These are phyloP conservation scores for Oryctes rhinoceros DNA, from an alignment of 1,140 invertebrate genomes.

Conservation along the genomic window DNA sequence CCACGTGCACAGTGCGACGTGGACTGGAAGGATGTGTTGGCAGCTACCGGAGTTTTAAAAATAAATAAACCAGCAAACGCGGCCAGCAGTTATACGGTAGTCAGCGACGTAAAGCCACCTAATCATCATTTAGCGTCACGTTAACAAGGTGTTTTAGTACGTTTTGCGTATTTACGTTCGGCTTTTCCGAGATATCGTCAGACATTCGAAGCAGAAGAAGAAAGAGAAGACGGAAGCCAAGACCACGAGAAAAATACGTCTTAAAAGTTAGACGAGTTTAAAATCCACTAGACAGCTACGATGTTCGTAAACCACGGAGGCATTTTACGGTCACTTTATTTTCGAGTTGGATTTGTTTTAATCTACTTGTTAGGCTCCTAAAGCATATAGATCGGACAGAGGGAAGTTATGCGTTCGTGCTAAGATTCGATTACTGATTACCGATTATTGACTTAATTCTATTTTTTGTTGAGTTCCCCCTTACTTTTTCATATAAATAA, in stretches of 20 bases:
- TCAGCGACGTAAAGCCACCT: conserved; percentile 8
- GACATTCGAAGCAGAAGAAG: neutral
- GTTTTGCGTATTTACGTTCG: neutral
- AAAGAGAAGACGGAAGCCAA: neutral
- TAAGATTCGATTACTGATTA: too few species aligned
- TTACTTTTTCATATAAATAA: too few species aligned
- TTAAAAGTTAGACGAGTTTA: neutral
- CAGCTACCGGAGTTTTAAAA: neutral
- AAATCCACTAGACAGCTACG: neutral
- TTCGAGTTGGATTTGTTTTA: too few species aligned
- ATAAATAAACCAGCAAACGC: neutral
- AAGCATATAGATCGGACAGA: too few species aligned
- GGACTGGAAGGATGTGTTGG: neutral
- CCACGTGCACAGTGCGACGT: neutral
- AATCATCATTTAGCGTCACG: conserved; percentile 14
- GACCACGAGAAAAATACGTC: neutral
- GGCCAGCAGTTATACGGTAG: neutral
- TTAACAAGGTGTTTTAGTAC: conserved; percentile 15
- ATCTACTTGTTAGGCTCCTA: too few species aligned
- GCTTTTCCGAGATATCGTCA: neutral
- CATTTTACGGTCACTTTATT: neutral
- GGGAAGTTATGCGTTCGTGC: too few species aligned
- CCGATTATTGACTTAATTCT: too few species aligned
- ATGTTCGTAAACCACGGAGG: neutral
- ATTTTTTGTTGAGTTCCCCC: too few species aligned